Percentiles rank a stretch among this genome's conserved stretches.
These are phyloP conservation scores for Okapia johnstoni DNA, from an alignment of 2,113 vertebrate genomes.

Conservation along the genomic window DNA sequence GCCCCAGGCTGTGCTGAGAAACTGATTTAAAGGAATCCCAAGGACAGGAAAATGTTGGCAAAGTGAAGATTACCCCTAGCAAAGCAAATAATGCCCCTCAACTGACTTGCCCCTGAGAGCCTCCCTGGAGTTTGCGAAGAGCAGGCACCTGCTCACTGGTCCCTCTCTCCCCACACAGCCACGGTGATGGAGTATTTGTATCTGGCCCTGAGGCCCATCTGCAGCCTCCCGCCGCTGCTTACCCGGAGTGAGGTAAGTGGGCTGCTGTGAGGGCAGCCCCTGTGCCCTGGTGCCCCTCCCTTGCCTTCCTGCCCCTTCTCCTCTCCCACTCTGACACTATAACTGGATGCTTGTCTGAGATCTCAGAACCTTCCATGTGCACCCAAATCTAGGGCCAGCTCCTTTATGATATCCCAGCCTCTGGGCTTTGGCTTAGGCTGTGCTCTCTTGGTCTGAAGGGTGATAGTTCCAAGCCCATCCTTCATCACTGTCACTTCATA, in stretches of 20 bases:
- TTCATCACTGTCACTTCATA: background rate
- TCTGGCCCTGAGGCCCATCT: conserved; percentile 85
- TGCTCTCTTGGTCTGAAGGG: background rate
- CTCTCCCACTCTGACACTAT: background rate
- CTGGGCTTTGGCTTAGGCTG: background rate
- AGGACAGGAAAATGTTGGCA: background rate
- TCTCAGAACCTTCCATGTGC: background rate
- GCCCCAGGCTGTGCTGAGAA: background rate
- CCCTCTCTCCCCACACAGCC: conserved; percentile 79
- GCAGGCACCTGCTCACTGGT: background rate
- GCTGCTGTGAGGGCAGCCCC: background rate
- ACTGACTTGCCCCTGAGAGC: background rate
- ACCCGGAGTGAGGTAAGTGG: conserved; percentile 91
- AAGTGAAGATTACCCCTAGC: background rate
- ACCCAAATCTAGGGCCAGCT: background rate
- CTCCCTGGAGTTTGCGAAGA: background rate
- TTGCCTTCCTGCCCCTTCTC: background rate
- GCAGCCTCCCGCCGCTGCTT: conserved; percentile 86
- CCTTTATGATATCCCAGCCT: background rate
- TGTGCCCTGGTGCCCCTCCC: background rate
- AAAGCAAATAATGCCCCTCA: background rate
- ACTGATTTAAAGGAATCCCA: conserved; percentile 21
- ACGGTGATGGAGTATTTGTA: conserved; percentile 87
- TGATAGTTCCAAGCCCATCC: background rate
- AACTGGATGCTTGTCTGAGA: background rate